phyloP scores from a whole-genome alignment of 2,797 vertebrate genomes.

The Urocyon cinereoargenteus region DNA sequence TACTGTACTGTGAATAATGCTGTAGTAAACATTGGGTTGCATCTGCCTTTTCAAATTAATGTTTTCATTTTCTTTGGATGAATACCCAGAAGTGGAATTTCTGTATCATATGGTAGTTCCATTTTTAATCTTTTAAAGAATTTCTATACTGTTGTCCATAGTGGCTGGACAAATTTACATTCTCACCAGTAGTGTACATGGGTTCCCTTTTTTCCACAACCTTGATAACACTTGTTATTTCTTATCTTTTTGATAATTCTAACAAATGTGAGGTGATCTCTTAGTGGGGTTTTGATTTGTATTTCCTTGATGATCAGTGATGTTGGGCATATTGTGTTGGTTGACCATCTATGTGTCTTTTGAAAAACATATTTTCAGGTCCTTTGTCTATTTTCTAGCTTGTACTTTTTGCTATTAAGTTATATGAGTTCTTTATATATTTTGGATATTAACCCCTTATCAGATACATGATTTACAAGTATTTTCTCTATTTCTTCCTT shows the following conservation, averaged over 20 bases:
- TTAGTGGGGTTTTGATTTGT: not conserved
- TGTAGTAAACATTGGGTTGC: not conserved
- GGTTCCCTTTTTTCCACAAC: not conserved
- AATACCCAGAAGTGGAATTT: not conserved
- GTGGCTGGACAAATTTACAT: not conserved
- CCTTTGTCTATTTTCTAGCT: not conserved
- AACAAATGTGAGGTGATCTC: not conserved
- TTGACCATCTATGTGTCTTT: not conserved
- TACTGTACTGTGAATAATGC: not conserved
- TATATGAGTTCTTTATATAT: not conserved
- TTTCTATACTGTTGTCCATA: not conserved
- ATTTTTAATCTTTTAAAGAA: not conserved
- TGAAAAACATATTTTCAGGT: not conserved
- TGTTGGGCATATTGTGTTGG: not conserved
- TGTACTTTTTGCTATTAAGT: not conserved
- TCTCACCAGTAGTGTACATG: not conserved
- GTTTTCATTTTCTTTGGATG: not conserved
- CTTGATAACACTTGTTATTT: not conserved
- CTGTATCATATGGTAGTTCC: not conserved
- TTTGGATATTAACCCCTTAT: not conserved
- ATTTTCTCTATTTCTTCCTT: not conserved
- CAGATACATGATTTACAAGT: not conserved
- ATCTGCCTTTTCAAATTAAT: not conserved
- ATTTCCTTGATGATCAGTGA: not conserved
- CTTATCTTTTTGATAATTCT: not conserved